Base-by-base conservation (phyloP, 2,113 vertebrate species). In the Mesitornis unicolor region DNA sequence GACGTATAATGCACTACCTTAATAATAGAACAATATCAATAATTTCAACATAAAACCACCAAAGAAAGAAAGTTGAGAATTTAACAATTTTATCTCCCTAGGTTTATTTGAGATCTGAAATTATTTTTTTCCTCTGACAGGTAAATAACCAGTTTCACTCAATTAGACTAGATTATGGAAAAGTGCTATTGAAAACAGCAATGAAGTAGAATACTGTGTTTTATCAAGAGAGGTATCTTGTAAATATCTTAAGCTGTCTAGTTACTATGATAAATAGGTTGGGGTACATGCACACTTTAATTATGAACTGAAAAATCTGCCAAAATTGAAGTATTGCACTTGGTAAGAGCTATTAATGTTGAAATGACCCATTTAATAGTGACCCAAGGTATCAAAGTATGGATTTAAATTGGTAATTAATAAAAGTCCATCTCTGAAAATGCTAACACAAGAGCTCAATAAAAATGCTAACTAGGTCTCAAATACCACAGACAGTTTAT, bases 371-470 rank as follows among this genome's bases (percentile, higher is more conserved):
- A 96, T 97, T 98, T 98, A 98, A 98, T 97, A 96, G 85, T 98
- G 97, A 98, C 98, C 97, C 83, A 60, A 89, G 54, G 40, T 98
- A 98, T 96, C 96, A 97, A 98, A 98, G 90, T 97, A 97, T 97
- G 94, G 97, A 97, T 98, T 98, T 98, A 98, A 98, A 98, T 98
- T 97, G 95, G 91, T 98, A 98, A 98, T 98, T 98, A 98, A 98
- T 98, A 98, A 96, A 71, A 97, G 96, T 95, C 94, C n/a, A 69
- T 98, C 97, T 98, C 95, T 95, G 95, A 97, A 98, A 98, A 98
- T 97, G 97, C 91, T 98, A 98, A 97, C 95, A 94, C 70, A 94
- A 96, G 84, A 97, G 93, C 97, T 98, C 97, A 98, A 98, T 98
- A 98, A 98, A 98, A 98, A 98, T 98, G 98, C 96, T 98, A 98